Evolutionary conservation across 2,797 vertebrate species (phyloP).

Genomic region (Holocentrus rufus): DNA sequence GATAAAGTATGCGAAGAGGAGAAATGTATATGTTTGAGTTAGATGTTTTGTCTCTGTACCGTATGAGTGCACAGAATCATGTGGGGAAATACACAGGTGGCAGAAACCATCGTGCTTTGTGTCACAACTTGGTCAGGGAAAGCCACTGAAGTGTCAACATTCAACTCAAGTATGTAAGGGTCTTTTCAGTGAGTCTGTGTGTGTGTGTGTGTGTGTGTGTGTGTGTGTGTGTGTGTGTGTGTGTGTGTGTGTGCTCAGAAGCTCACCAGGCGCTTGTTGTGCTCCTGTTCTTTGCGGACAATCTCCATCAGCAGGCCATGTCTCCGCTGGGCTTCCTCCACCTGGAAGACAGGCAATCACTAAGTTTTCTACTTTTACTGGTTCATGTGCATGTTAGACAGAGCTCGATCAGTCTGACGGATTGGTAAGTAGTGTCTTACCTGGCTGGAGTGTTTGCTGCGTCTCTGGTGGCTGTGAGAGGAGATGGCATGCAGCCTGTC

Average conservation of each 20-base stretch:
- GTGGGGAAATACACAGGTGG: too few relatives aligned
- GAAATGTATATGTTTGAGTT: too few relatives aligned
- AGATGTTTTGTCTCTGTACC: too few relatives aligned
- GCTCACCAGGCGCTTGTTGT: conserved; percentile 89
- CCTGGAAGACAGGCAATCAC: conserved; percentile 69
- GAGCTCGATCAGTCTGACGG: too few relatives aligned
- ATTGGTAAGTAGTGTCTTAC: conserved; percentile 67
- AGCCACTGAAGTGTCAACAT: too few relatives aligned
- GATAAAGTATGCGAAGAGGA: too few relatives aligned
- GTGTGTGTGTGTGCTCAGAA: not conserved
- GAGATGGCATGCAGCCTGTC: conserved; percentile 79
- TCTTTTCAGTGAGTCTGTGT: not conserved
- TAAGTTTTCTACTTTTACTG: too few relatives aligned
- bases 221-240: not conserved
- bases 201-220: not conserved
- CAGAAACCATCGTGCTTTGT: too few relatives aligned
- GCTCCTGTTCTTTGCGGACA: conserved; percentile 88
- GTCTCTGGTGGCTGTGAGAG: conserved; percentile 71
- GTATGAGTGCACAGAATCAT: too few relatives aligned
- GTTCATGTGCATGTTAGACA: too few relatives aligned
- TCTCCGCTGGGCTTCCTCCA: conserved; percentile 89
- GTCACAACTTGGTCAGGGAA: too few relatives aligned
- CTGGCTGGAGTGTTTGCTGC: conserved; percentile 82
- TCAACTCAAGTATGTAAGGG: not conserved
- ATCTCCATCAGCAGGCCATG: conserved; percentile 88